Conservation (phyloP, 2,797 vertebrate genomes). For the Novumbra hubbsi region DNA sequence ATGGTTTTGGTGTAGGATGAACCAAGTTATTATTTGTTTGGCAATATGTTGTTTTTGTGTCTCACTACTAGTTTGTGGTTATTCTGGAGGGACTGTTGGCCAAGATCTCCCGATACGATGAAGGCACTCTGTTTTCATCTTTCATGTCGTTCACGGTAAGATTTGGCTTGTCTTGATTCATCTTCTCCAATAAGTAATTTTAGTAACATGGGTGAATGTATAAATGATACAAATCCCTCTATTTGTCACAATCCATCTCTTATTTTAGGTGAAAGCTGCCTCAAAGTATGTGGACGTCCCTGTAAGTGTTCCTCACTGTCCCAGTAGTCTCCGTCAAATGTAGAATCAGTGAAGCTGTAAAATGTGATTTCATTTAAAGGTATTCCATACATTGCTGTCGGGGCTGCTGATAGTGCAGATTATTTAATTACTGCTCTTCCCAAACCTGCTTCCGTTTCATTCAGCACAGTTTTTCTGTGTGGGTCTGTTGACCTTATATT, state of each 20-base stretch:
- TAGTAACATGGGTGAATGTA: background rate
- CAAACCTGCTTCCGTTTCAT: too few relatives aligned
- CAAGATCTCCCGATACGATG: conserved; percentile 98
- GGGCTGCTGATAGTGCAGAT: too few relatives aligned
- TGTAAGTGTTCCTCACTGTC: conserved; percentile 79
- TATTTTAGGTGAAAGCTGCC: conserved; percentile 95
- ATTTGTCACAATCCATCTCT: conserved; percentile 49
- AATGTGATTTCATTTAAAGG: background rate
- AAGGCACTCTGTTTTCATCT: conserved; percentile 98
- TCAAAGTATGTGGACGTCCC: conserved; percentile 99
- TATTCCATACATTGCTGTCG: background rate
- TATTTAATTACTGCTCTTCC: too few relatives aligned
- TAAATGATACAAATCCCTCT: background rate
- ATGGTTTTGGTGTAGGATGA: background rate
- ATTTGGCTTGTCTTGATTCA: conserved; percentile 32
- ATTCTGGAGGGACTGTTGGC: conserved; percentile 96
- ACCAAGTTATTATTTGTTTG: conserved; percentile 2
- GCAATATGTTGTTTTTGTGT: conserved; percentile 21
- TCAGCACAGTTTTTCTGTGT: too few relatives aligned
- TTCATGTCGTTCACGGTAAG: conserved; percentile 99
- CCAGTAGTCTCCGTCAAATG: conserved; percentile 1
- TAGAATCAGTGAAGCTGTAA: background rate
- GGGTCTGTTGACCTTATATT: too few relatives aligned
- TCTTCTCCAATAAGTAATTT: background rate
- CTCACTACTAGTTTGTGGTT: conserved; percentile 82